phyloP scores from a whole-genome alignment of 2,888 invertebrate species.

The Tortrix viridana region DNA sequence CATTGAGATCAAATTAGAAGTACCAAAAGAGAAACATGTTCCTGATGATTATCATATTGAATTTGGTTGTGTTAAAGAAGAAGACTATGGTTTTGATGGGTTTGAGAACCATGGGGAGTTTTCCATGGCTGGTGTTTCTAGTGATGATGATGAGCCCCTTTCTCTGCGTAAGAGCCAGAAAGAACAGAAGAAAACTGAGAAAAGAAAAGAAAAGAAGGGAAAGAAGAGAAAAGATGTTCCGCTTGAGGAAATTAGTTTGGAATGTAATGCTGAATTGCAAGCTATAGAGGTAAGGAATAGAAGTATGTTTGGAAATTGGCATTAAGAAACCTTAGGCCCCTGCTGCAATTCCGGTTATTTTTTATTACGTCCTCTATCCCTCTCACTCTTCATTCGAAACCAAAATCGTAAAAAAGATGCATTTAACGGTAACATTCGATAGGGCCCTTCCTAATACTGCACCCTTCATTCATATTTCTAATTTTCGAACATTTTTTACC shows the following conservation, averaged over 20 bases:
- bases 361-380: too few relatives aligned
- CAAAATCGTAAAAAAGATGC: too few relatives aligned
- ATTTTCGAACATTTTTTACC: too few relatives aligned
- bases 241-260: constrained; percentile 3
- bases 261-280: constrained; percentile 41
- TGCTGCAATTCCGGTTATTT: too few relatives aligned
- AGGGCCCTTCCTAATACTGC: too few relatives aligned
- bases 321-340: too few relatives aligned
- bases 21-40: constrained; percentile 39
- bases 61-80: constrained; percentile 54
- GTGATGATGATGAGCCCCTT: constrained; percentile 68
- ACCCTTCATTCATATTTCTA: too few relatives aligned
- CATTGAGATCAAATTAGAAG: constrained; percentile 51
- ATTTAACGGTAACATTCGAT: too few relatives aligned
- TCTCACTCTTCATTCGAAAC: too few relatives aligned
- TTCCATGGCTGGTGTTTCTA: constrained; percentile 44
- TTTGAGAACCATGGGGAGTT: constrained; percentile 42
- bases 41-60: constrained; percentile 41
- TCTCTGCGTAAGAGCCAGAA: constrained; percentile 58
- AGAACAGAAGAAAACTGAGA: constrained; percentile 50
- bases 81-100: constrained; percentile 44
- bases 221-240: constrained; percentile 41
- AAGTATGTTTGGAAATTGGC: not conserved
- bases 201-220: constrained; percentile 48
- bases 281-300: constrained; percentile 23